Conservation (phyloP, 2,113 vertebrate genomes). For the Anhinga rufa region DNA sequence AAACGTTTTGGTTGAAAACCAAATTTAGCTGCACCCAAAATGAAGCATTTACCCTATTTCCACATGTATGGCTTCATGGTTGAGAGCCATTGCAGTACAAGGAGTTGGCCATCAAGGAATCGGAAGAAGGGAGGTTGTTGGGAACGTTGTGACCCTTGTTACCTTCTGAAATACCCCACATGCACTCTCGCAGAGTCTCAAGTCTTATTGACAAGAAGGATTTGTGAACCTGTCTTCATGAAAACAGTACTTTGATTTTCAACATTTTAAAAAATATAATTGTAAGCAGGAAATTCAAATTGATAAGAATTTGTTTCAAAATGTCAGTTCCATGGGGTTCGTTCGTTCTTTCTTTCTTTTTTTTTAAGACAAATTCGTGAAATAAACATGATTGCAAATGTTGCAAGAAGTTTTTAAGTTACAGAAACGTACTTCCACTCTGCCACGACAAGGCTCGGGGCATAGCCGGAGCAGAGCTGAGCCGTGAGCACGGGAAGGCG, state of each 20-base stretch:
- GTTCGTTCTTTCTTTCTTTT: no score
- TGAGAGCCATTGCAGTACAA: neutral
- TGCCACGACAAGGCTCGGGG: neutral
- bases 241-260: neutral
- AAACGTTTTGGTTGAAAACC: neutral
- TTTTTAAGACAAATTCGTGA: neutral
- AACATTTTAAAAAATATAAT: neutral
- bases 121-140: neutral
- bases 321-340: accelerated
- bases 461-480: neutral
- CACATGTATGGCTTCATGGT: accelerated
- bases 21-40: neutral
- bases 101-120: neutral
- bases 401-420: neutral
- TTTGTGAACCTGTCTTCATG: neutral
- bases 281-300: neutral
- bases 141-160: neutral
- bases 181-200: neutral
- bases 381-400: neutral
- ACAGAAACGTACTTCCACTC: neutral
- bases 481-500: neutral
- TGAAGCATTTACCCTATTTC: neutral
- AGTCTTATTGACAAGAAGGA: neutral
- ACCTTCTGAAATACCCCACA: neutral
- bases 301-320: neutral